Conservation (phyloP, 2,888 invertebrate species). For the Hipparchia sbordonii region DNA sequence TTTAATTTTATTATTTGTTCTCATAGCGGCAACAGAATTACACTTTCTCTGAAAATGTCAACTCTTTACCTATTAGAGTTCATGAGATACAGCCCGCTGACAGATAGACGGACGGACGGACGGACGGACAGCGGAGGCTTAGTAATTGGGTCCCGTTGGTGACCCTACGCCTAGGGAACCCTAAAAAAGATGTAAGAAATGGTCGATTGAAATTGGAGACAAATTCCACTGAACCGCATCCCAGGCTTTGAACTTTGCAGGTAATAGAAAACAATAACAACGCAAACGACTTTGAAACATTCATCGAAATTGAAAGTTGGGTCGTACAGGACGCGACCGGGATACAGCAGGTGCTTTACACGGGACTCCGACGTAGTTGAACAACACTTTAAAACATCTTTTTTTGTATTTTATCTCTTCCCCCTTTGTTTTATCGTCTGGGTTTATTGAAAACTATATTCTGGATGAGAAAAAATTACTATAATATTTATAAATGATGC, state of each 20-base stretch:
- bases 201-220: slow-evolving; percentile 47
- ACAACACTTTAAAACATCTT: slow-evolving; percentile 28
- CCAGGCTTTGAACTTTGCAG: slow-evolving; percentile 60
- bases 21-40: no score
- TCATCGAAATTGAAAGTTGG: slow-evolving; percentile 75
- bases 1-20: no score
- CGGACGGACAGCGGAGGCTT: no score
- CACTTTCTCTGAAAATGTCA: no score
- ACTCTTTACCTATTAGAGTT: no score
- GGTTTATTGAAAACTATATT: neutral
- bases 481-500: no score
- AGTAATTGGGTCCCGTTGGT: no score
- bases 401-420: slow-evolving; percentile 10
- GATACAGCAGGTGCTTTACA: slow-evolving; percentile 60
- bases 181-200: slow-evolving; percentile 36
- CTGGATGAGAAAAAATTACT: no score
- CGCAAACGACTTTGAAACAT: slow-evolving; percentile 74
- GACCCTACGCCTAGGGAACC: no score
- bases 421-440: neutral
- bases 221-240: slow-evolving; percentile 34
- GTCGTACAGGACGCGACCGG: slow-evolving; percentile 46
- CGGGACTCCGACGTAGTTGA: slow-evolving; percentile 44
- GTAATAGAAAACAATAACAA: slow-evolving; percentile 78
- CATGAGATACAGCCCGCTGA: no score
- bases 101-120: no score